Conservation (phyloP, 1,140 invertebrate genomes). For the Diachasmimorpha longicaudata region DNA sequence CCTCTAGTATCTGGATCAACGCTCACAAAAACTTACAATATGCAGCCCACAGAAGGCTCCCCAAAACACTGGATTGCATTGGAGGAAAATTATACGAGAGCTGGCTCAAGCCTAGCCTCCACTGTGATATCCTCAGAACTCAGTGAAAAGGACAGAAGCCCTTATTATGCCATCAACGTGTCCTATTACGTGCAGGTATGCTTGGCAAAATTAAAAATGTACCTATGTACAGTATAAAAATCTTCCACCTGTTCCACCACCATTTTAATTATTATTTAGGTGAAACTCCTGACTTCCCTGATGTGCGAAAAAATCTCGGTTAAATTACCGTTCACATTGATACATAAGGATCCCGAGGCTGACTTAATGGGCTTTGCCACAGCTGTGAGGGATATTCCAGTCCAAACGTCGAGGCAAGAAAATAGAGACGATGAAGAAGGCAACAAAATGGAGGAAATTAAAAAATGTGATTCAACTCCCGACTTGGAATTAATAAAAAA, state of each 20-base stretch:
- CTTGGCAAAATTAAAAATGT: background rate
- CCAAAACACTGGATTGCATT: conserved; percentile 85
- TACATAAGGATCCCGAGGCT: conserved; percentile 63
- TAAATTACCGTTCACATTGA: conserved; percentile 80
- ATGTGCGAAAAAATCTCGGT: conserved; percentile 81
- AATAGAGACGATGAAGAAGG: conserved; percentile 22
- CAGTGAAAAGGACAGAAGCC: conserved; percentile 75
- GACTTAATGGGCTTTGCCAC: conserved; percentile 45
- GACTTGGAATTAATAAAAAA: conserved; percentile 54
- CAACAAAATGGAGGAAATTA: conserved; percentile 16
- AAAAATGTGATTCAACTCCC: conserved; percentile 29
- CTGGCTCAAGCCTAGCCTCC: conserved; percentile 72
- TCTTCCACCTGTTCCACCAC: background rate
- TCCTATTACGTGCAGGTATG: conserved; percentile 85
- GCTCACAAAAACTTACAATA: conserved; percentile 69
- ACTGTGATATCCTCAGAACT: conserved; percentile 69
- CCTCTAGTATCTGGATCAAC: conserved; percentile 70
- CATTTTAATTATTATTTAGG: conserved; percentile 34
- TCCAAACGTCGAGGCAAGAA: conserved; percentile 13
- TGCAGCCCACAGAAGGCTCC: conserved; percentile 75
- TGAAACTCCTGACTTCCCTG: conserved; percentile 77
- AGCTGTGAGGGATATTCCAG: conserved; percentile 29
- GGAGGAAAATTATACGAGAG: conserved; percentile 77
- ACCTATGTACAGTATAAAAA: background rate
- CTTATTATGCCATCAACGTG: conserved; percentile 84